phyloP scores from a whole-genome alignment of 2,888 invertebrate species.

The Ennomos erosarius region DNA sequence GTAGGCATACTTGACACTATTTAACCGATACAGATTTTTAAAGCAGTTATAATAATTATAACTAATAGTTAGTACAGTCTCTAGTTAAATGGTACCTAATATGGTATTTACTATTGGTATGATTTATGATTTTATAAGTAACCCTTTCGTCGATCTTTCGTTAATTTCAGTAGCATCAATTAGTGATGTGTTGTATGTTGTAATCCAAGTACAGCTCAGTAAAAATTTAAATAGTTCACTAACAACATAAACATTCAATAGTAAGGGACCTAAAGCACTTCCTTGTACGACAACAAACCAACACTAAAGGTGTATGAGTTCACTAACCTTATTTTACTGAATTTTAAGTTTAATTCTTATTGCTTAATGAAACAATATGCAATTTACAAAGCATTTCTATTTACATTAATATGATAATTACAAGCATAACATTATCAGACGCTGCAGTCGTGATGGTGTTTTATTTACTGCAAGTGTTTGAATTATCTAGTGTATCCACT shows the following conservation, averaged over 20 bases:
- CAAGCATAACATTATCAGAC: constrained; percentile 6
- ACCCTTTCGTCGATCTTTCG: too few relatives aligned
- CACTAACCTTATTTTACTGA: constrained; percentile 32
- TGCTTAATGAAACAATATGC: constrained; percentile 16
- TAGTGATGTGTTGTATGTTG: too few relatives aligned
- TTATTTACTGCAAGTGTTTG: too few relatives aligned
- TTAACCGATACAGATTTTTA: too few relatives aligned
- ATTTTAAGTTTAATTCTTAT: constrained; percentile 18
- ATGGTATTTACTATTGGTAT: too few relatives aligned
- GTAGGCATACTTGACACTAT: too few relatives aligned
- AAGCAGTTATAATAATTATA: too few relatives aligned
- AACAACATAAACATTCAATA: constrained; percentile 50
- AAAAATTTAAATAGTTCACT: constrained; percentile 37
- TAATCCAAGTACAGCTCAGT: constrained; percentile 44
- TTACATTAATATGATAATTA: constrained; percentile 2
- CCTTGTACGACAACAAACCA: constrained; percentile 63
- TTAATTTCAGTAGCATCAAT: too few relatives aligned
- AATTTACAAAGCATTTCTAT: constrained; percentile 5
- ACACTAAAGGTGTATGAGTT: constrained; percentile 40
- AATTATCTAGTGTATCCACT: too few relatives aligned
- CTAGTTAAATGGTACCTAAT: too few relatives aligned
- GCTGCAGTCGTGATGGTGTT: constrained; percentile 1
- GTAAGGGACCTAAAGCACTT: constrained; percentile 48
- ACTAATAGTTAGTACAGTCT: too few relatives aligned
- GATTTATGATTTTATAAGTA: too few relatives aligned